phyloP scores from a whole-genome alignment of 92 coral and sea anemone genomes.

The Zoanthus solanderi region DNA sequence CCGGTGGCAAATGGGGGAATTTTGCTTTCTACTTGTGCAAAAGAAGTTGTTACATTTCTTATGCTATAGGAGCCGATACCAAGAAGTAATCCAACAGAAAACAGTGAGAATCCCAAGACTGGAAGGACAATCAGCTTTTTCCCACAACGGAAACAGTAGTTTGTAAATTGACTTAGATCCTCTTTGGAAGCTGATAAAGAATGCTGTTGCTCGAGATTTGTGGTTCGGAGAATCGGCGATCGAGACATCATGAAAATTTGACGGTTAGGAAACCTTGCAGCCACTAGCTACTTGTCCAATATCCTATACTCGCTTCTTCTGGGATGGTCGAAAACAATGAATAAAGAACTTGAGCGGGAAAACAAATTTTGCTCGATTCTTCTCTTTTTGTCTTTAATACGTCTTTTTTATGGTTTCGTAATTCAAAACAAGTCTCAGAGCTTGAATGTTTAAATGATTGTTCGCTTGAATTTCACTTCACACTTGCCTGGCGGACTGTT shows the following conservation, averaged over 20 bases:
- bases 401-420: not conserved
- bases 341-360: constrained; percentile 32
- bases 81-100: constrained; percentile 80
- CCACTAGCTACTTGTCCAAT: not conserved
- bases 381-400: not conserved
- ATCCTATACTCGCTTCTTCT: not conserved
- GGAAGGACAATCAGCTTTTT: constrained; percentile 72
- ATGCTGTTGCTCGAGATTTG: constrained; percentile 9
- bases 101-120: constrained; percentile 71
- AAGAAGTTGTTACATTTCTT: constrained; percentile 68
- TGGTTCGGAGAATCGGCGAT: constrained; percentile 6
- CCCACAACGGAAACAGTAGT: constrained; percentile 70
- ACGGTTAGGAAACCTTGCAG: not conserved
- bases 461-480: constrained; percentile 27
- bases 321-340: constrained; percentile 38
- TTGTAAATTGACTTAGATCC: not conserved
- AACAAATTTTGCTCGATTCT: constrained; percentile 2
- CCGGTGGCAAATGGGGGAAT: constrained; percentile 77
- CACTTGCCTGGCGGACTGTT: constrained; percentile 21
- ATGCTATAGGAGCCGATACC: constrained; percentile 81
- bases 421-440: not conserved
- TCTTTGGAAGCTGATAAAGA: not conserved
- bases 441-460: not conserved
- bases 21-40: constrained; percentile 68
- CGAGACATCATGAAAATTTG: constrained; percentile 13